Conservation (phyloP, 2,888 invertebrate genomes). For the Meandrusa payeni region DNA sequence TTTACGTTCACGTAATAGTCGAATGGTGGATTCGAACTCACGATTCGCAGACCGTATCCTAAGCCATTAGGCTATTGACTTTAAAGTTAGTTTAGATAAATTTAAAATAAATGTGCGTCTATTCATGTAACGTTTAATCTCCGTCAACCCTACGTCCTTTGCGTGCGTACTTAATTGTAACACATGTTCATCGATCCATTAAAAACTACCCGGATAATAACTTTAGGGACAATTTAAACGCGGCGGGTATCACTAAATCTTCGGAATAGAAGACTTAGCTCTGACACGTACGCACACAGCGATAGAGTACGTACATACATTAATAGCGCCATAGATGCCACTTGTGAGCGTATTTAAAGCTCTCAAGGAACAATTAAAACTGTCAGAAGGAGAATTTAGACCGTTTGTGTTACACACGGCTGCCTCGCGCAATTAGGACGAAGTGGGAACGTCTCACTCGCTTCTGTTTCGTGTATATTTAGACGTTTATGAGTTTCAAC, state of each 20-base stretch:
- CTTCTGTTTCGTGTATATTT: slow-evolving; percentile 39
- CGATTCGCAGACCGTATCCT: too few species aligned
- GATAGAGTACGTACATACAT: slow-evolving; percentile 45
- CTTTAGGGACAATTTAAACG: slow-evolving; percentile 28
- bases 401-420: slow-evolving; percentile 41
- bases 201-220: slow-evolving; percentile 32
- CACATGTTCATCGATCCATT: slow-evolving; percentile 35
- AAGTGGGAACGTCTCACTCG: slow-evolving; percentile 36
- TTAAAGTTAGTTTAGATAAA: too few species aligned
- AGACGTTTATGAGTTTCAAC: slow-evolving; percentile 41
- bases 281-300: slow-evolving; percentile 40
- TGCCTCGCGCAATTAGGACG: slow-evolving; percentile 39
- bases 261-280: slow-evolving; percentile 36
- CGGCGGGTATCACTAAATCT: slow-evolving; percentile 39
- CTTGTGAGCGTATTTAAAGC: slow-evolving; percentile 57
- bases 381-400: slow-evolving; percentile 49
- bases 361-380: slow-evolving; percentile 53
- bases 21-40: too few species aligned
- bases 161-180: slow-evolving; percentile 23
- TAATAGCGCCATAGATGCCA: slow-evolving; percentile 58
- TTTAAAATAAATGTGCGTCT: too few species aligned
- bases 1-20: background rate
- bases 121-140: too few species aligned
- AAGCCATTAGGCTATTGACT: too few species aligned
- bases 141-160: slow-evolving; percentile 2